Conservation (phyloP, 2,797 vertebrate genomes). For the Glyptemys insculpta region DNA sequence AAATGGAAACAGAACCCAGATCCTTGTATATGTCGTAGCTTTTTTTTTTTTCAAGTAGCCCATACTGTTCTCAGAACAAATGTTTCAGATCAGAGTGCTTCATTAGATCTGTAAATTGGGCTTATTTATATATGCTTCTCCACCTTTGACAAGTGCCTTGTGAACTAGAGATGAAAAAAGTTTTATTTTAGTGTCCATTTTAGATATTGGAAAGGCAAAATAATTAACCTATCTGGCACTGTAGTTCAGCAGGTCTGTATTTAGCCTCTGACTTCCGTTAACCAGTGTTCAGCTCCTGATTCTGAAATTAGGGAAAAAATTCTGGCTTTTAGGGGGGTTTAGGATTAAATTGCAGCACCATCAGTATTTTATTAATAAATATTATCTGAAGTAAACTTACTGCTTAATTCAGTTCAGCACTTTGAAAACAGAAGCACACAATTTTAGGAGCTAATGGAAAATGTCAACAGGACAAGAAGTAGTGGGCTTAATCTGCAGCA, state of each 20-base stretch:
- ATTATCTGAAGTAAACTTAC: not conserved
- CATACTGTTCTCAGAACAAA: not conserved
- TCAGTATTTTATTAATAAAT: not conserved
- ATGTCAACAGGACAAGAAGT: not conserved
- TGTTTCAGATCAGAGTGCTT: accelerated
- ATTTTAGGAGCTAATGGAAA: not conserved
- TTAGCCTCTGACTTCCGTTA: not conserved
- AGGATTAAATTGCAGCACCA: not conserved
- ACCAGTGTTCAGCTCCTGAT: not conserved
- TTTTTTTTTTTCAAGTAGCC: not conserved
- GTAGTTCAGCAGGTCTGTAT: not conserved
- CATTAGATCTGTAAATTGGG: not conserved
- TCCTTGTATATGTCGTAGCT: not conserved
- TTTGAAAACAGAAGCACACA: not conserved
- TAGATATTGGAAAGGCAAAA: not conserved
- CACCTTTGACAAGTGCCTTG: not conserved
- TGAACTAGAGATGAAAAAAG: not conserved
- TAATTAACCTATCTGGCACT: not conserved
- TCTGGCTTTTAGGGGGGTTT: not conserved
- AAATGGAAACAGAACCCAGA: not conserved
- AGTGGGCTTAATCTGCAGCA: not conserved
- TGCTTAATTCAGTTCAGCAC: not conserved
- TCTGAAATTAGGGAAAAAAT: not conserved
- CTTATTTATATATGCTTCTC: not conserved
- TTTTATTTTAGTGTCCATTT: not conserved